Evolutionary conservation across 1,140 invertebrate species (phyloP), one percentile per base, ranked within the genome.

Genomic region (Brachionus calyciflorus): DNA sequence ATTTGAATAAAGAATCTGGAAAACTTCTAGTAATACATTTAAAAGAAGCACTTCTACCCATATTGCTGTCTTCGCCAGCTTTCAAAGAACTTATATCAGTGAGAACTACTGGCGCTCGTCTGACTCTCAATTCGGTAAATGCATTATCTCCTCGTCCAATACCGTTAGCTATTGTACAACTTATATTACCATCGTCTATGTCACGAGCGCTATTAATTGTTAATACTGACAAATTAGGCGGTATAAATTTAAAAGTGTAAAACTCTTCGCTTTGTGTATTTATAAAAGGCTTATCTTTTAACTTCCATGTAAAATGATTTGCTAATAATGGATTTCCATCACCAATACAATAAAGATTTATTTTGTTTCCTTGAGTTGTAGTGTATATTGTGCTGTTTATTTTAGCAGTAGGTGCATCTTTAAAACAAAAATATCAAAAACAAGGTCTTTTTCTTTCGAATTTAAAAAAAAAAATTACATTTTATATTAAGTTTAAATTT

Each of bases 331-430:
- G 69, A 53, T 73, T 73, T 19, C 28, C 69, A n/a, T 73, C 51
- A 3, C n/a, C 30, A n/a, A 51, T 40, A 33, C 69, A 73, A 19
- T 51, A 33, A 9, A 73, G 21, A 24, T 30, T 33, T 19, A 73
- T 55, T 55, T 51, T 73, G 7, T 33, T 55, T 4, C 69, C 69
- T 21, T 28, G 19, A 37, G 21, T 33, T 9, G 51, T 55, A 26
- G 33, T 73, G 24, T 51, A 24, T 7, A 73, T 14, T 9, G 28
- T 10, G 0, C 21, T 73, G 7, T 30, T 41, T 51, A 73, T 73
- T 73, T 73, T 73, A 3, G 46, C 69, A 73, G 37, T 49, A 21
- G 69, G 69, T 14, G 69, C n/a, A 73, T 73, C 69, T 73, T 4
- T 24, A 44, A 7, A 46, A 33, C 21, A 6, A 73, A 55, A 55